These are phyloP conservation scores for Chymomyza amoena DNA, from an alignment of 2,888 invertebrate genomes.

Conservation along the genomic window DNA sequence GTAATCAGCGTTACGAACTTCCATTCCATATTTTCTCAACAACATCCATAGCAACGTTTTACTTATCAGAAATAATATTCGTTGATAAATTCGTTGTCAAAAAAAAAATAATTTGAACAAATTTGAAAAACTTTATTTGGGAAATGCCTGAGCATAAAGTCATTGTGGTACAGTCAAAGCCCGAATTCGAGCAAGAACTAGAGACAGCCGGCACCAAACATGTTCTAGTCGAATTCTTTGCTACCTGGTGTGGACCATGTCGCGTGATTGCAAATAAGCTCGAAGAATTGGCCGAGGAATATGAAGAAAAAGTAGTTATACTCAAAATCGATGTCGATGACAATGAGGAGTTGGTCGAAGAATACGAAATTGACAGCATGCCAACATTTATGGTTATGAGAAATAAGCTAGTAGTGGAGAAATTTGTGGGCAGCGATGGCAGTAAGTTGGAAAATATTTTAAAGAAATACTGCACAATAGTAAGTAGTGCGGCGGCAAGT, in stretches of 20 bases:
- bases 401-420: slow-evolving; percentile 83
- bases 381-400: slow-evolving; percentile 93
- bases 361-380: slow-evolving; percentile 90
- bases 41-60: neutral
- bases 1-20: no score
- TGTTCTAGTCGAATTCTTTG: slow-evolving; percentile 89
- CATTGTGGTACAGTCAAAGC: slow-evolving; percentile 47
- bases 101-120: no score
- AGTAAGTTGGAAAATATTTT: slow-evolving; percentile 82
- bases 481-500: no score
- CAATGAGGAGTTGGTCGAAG: slow-evolving; percentile 87
- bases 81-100: neutral
- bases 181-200: slow-evolving; percentile 40
- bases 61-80: neutral
- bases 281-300: slow-evolving; percentile 83
- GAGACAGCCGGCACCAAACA: slow-evolving; percentile 55
- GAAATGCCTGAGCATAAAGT: slow-evolving; percentile 34
- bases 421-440: slow-evolving; percentile 88
- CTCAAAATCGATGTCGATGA: slow-evolving; percentile 88
- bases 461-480: slow-evolving; percentile 46
- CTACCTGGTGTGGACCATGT: slow-evolving; percentile 95
- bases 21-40: no score
- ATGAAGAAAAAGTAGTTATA: slow-evolving; percentile 80
- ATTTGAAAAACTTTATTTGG: neutral
- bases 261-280: slow-evolving; percentile 90